Percentiles rank a stretch among this genome's conserved stretches.
These are phyloP conservation scores for Eupithecia vulgata DNA, from an alignment of 2,888 invertebrate genomes.

Conservation along the genomic window DNA sequence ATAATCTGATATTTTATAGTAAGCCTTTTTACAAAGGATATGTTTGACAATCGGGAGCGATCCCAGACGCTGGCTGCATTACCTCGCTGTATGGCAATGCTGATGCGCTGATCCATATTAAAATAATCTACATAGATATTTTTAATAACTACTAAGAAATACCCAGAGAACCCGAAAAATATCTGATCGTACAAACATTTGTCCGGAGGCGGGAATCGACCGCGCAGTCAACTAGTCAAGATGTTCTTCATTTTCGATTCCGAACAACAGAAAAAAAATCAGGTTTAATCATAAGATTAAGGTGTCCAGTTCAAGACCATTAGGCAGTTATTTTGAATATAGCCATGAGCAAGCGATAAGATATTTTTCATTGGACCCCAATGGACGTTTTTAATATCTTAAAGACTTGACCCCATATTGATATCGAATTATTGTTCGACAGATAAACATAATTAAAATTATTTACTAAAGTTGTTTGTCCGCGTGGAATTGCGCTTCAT, in stretches of 20 bases:
- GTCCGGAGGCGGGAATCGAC: too few species aligned
- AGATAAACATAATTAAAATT: constrained; percentile 36
- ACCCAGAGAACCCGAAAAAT: too few species aligned
- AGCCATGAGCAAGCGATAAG: constrained; percentile 7
- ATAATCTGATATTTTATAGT: too few species aligned
- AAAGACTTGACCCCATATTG: constrained; percentile 23
- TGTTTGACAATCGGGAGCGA: too few species aligned
- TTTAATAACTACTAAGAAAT: too few species aligned
- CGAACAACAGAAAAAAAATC: background rate
- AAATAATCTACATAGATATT: too few species aligned
- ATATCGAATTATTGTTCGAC: constrained; percentile 35
- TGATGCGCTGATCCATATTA: too few species aligned
- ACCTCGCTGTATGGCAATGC: too few species aligned
- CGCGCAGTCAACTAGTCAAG: too few species aligned
- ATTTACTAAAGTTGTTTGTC: constrained; percentile 33
- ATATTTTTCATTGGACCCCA: constrained; percentile 31
- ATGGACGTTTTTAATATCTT: constrained; percentile 17
- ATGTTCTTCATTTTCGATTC: background rate
- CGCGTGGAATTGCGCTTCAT: background rate
- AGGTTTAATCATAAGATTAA: background rate
- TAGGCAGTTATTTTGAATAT: constrained; percentile 5
- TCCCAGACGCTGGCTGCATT: too few species aligned
- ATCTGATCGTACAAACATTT: too few species aligned
- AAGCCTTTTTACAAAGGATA: too few species aligned
- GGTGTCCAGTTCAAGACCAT: constrained; percentile 2